phyloP scores from a whole-genome alignment of 2,113 vertebrate species.

The Corythornis vintsioides region DNA sequence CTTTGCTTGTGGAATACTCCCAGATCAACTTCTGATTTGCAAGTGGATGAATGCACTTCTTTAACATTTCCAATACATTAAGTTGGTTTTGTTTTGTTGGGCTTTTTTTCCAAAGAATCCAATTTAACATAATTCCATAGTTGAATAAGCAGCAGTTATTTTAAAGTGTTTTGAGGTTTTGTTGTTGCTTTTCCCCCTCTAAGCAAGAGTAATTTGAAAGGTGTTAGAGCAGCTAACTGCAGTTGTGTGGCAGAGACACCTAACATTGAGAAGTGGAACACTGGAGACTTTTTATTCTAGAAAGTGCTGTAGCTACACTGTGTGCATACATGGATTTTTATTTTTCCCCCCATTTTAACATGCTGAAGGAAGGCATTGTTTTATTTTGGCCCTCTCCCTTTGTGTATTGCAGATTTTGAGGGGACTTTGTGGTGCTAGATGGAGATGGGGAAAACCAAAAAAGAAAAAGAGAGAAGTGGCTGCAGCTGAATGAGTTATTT shows the following conservation, averaged over 20 bases:
- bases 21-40: neutral
- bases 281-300: neutral
- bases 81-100: neutral
- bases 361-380: neutral
- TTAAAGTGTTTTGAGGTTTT: neutral
- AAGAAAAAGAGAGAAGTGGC: neutral
- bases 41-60: neutral
- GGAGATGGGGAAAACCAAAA: neutral
- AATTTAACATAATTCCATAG: neutral
- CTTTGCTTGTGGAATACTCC: neutral
- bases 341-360: neutral
- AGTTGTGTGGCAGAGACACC: neutral
- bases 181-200: neutral
- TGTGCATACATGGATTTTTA: neutral
- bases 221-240: slow-evolving; percentile 7
- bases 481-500: neutral
- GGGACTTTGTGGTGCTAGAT: neutral
- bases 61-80: neutral
- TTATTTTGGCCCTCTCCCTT: neutral
- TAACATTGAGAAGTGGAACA: neutral
- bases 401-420: neutral
- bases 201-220: neutral
- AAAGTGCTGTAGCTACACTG: neutral
- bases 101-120: neutral
- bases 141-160: slow-evolving; percentile 12